These are phyloP conservation scores for Xylota segnis DNA, from an alignment of 2,888 invertebrate species.

Conservation along the genomic window DNA sequence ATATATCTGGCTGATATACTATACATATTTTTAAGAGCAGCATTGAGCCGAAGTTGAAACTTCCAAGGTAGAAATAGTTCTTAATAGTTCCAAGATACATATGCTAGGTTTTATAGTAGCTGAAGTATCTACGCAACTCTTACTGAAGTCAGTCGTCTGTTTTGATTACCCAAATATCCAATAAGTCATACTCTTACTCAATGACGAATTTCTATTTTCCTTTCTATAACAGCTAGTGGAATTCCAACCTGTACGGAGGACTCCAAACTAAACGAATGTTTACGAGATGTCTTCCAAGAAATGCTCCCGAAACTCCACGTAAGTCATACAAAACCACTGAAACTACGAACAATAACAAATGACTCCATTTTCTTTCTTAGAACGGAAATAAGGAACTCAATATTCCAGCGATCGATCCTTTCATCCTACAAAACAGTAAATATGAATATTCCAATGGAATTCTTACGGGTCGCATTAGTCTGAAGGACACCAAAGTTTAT, in stretches of 20 bases:
- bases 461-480: constrained; percentile 81
- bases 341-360: neutral
- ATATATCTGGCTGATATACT: too few species aligned
- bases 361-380: constrained; percentile 58
- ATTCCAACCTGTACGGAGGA: constrained; percentile 86
- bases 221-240: constrained; percentile 84
- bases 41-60: too few species aligned
- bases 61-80: too few species aligned
- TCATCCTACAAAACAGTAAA: constrained; percentile 80
- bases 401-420: constrained; percentile 83
- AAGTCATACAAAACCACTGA: constrained; percentile 21
- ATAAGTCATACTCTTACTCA: too few species aligned
- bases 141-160: too few species aligned
- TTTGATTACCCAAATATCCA: too few species aligned
- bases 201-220: neutral
- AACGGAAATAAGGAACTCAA: constrained; percentile 82
- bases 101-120: too few species aligned
- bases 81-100: too few species aligned
- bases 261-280: constrained; percentile 87
- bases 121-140: too few species aligned
- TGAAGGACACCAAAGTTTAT: constrained; percentile 86
- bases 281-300: constrained; percentile 86
- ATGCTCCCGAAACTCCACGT: constrained; percentile 83
- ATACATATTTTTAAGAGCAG: too few species aligned
- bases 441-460: constrained; percentile 81